phyloP scores from a whole-genome alignment of 2,888 invertebrate species.

The Ptychoptera albimana region DNA sequence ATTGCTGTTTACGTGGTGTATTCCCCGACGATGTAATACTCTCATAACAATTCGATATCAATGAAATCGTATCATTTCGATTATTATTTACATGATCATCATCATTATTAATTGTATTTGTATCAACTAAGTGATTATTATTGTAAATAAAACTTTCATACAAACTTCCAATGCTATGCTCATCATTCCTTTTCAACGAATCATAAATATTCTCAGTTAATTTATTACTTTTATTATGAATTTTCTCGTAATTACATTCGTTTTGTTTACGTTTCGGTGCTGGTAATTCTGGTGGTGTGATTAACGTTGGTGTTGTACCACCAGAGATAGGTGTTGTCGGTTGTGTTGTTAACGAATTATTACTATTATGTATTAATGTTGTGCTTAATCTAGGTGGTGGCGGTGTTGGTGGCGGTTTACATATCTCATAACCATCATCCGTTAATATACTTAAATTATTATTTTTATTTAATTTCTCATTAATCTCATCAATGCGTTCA shows the following conservation, averaged over 20 bases:
- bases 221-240: neutral
- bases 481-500: conserved; percentile 19
- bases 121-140: conserved; percentile 1
- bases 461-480: conserved; percentile 6
- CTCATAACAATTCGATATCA: conserved; percentile 28
- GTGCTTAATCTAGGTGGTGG: conserved; percentile 9
- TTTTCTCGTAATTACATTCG: no score
- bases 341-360: conserved; percentile 4
- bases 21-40: conserved; percentile 19
- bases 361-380: no score
- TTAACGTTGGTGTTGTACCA: neutral
- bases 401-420: conserved; percentile 16
- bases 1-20: neutral
- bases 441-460: neutral
- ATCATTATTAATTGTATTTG: conserved; percentile 18
- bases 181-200: conserved; percentile 1
- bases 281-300: conserved; percentile 13
- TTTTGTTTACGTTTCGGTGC: conserved; percentile 23
- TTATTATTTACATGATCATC: conserved; percentile 48
- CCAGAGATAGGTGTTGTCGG: conserved; percentile 14
- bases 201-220: neutral
- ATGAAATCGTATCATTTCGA: conserved; percentile 19
- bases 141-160: no score
- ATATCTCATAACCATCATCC: conserved; percentile 26
- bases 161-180: no score